A percentile compares a stretch with the other conserved stretches of the same genome.
Evolutionary conservation across 2,113 vertebrate species (phyloP).

Genomic region (Chaetodon trifascialis): DNA sequence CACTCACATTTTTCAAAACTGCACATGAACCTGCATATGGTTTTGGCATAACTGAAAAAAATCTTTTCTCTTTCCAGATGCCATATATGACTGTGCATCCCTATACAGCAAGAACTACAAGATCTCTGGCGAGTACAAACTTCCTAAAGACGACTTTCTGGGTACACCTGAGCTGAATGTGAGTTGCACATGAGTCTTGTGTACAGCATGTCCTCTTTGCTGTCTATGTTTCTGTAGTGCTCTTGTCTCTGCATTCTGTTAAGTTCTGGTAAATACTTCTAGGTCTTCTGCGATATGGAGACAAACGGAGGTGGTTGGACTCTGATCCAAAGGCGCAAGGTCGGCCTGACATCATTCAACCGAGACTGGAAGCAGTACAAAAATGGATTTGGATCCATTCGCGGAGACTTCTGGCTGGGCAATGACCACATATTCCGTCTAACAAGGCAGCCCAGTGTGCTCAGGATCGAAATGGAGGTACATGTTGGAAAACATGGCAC

Average conservation of each 20-base stretch:
- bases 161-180: constrained; percentile 93
- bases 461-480: constrained; percentile 95
- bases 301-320: constrained; percentile 96
- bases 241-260: background rate
- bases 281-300: constrained; percentile 98
- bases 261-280: constrained; percentile 34
- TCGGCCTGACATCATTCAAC: constrained; percentile 92
- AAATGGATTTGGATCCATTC: constrained; percentile 92
- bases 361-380: constrained; percentile 96
- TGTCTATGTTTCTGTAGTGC: background rate
- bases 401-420: constrained; percentile 98
- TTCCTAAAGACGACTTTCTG: constrained; percentile 94
- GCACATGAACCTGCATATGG: constrained; percentile 45
- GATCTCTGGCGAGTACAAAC: constrained; percentile 95
- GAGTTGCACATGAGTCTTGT: constrained; percentile 62
- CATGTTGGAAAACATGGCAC: constrained; percentile 34
- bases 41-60: constrained; percentile 38
- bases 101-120: constrained; percentile 94
- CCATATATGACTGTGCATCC: constrained; percentile 95
- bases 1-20: constrained; percentile 25
- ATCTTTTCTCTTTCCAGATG: constrained; percentile 83
- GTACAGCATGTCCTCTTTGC: background rate
- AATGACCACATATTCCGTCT: constrained; percentile 95
- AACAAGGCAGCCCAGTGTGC: constrained; percentile 90
- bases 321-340: constrained; percentile 93